Base-by-base conservation (phyloP, 2,888 invertebrate species). In the Brachyptera putata region DNA sequence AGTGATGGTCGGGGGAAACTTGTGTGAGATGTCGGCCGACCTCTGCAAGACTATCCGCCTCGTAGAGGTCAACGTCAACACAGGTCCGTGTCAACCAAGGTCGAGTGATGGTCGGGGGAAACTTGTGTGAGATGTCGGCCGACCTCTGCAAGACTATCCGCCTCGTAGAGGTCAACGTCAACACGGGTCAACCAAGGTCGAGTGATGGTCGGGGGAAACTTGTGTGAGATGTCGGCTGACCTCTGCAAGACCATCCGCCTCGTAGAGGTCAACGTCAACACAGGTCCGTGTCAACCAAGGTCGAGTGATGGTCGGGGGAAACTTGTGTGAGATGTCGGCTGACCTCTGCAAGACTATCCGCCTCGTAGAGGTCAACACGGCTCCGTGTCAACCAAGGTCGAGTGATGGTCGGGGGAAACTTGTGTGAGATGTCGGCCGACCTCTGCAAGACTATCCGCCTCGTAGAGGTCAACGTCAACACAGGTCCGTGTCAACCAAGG, bases 31-130 rank as follows among this genome's bases (percentile, higher is more conserved):
- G 7, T 5, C 11, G 34, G 87, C 64, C 88, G 86, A 69, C 89
- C 89, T 14, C 73, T 81, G 34, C 72, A 89, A n/a, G 65, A 86
- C 86, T 68, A 80, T 85, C 67, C 66, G 80, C 9, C 83, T 80
- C 66, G 85, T 85, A 69, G 73, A 82, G 34, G 75, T 80, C 22
- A 80, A 82, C 1, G 86, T 84, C 1, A 39, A 83, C 25, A 77
- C 84, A 22, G 84, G 83, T 70, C 78, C 85, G 63, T 78, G 83
- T 68, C 79, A 81, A 61, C 85, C 85, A 0, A 68, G 85, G 14
- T 80, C 84, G 0, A 78, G 80, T n/a, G n/a, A n/a, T n/a, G 66
- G 78, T 78, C 0, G 55, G 84, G 21, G 81, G 80, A 0, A 78
- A 77, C 64, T 81, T 79, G 66, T 61, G 78, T 5, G 71, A 75